These are phyloP conservation scores for Villa cingulata DNA, from an alignment of 2,888 invertebrate genomes.

Conservation along the genomic window DNA sequence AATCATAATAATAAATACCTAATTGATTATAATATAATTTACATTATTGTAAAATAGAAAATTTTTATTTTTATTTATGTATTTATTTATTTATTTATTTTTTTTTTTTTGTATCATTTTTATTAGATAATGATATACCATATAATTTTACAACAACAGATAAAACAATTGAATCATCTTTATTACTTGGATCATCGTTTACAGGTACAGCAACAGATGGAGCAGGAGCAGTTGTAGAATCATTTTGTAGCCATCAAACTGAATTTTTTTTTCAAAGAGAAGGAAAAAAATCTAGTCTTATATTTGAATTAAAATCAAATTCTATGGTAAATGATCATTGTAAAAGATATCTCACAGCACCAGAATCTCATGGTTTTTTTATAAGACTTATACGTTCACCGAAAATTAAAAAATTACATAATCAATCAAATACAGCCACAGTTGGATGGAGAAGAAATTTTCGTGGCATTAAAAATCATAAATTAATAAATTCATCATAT, in stretches of 20 bases:
- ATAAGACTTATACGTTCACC: conserved; percentile 26
- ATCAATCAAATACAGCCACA: conserved; percentile 7
- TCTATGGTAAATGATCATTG: conserved; percentile 23
- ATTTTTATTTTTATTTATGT: too few species aligned
- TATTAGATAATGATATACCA: too few species aligned
- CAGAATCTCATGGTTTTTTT: conserved; percentile 31
- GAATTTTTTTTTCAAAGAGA: conserved; percentile 33
- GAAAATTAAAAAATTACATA: conserved; percentile 22
- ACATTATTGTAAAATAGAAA: too few species aligned
- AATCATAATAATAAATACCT: too few species aligned
- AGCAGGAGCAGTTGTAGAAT: conserved; percentile 20
- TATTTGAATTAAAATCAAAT: conserved; percentile 30
- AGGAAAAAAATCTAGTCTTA: conserved; percentile 33
- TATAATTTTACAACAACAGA: background rate
- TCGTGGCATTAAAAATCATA: conserved; percentile 5
- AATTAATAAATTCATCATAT: conserved; percentile 19
- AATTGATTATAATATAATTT: too few species aligned
- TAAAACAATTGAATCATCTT: background rate
- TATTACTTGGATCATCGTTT: background rate
- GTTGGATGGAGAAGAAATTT: background rate
- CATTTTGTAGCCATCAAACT: conserved; percentile 28
- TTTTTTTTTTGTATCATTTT: too few species aligned
- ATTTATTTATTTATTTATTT: too few species aligned
- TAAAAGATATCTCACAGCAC: conserved; percentile 30
- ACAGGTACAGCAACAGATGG: conserved; percentile 11